These are phyloP conservation scores for Drosophila sulfurigaster DNA, from an alignment of 1,140 invertebrate species.

Conservation along the genomic window DNA sequence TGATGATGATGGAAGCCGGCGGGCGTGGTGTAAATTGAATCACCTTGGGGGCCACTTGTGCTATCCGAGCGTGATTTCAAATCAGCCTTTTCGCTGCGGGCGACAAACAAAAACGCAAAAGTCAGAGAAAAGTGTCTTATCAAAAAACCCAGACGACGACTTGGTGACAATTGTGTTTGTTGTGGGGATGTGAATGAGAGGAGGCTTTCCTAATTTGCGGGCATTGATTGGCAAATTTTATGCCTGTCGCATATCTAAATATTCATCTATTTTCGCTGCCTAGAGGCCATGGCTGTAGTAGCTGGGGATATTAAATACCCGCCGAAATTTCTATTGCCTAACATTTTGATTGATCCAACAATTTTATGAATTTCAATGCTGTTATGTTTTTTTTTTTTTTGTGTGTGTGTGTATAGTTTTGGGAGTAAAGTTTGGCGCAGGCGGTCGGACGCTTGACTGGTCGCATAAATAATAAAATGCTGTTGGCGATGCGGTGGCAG, in stretches of 20 bases:
- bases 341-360: slow-evolving; percentile 38
- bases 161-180: slow-evolving; percentile 59
- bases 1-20: slow-evolving; percentile 84
- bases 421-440: slow-evolving; percentile 16
- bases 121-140: slow-evolving; percentile 61
- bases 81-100: slow-evolving; percentile 85
- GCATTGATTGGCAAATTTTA: slow-evolving; percentile 75
- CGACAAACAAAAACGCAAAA: slow-evolving; percentile 34
- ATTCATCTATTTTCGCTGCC: slow-evolving; percentile 68
- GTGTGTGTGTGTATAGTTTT: slow-evolving; percentile 16
- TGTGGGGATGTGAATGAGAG: neutral
- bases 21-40: slow-evolving; percentile 85
- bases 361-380: slow-evolving; percentile 25
- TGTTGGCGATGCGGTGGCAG: slow-evolving; percentile 28
- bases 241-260: slow-evolving; percentile 67
- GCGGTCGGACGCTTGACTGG: slow-evolving; percentile 12
- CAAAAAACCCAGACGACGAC: slow-evolving; percentile 16
- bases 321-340: slow-evolving; percentile 1
- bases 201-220: slow-evolving; percentile 31
- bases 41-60: slow-evolving; percentile 84
- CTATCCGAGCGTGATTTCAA: slow-evolving; percentile 85
- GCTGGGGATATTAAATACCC: slow-evolving; percentile 56
- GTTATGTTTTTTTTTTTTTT: slow-evolving; percentile 10
- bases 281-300: slow-evolving; percentile 34
- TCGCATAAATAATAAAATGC: slow-evolving; percentile 47